These are phyloP conservation scores for Eonycteris spelaea DNA, from an alignment of 2,113 vertebrate genomes.

Conservation along the genomic window DNA sequence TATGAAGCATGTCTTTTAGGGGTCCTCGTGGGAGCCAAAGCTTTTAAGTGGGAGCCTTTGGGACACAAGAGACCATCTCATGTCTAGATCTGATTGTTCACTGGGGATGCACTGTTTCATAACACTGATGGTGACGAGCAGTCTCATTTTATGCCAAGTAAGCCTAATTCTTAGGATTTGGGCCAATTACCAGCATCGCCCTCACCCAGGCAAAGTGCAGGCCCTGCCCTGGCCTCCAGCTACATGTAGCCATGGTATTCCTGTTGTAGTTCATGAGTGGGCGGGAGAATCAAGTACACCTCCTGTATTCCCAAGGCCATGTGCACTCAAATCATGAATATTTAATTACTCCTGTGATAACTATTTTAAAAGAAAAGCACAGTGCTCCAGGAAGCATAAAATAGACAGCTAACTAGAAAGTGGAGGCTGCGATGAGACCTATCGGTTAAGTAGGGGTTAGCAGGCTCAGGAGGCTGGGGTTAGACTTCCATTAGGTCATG, in stretches of 20 bases:
- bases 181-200: background rate
- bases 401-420: background rate
- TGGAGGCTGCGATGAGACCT: fast-evolving
- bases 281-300: background rate
- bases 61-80: background rate
- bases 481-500: background rate
- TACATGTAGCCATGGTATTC: background rate
- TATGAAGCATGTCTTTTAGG: background rate
- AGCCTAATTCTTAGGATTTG: background rate
- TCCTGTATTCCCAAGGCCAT: fast-evolving
- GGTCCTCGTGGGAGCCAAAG: background rate
- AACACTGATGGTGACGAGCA: background rate
- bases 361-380: background rate
- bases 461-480: background rate
- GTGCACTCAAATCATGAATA: background rate
- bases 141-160: background rate
- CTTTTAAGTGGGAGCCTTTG: background rate
- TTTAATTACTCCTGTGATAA: background rate
- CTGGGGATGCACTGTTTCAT: background rate
- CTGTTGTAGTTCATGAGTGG: background rate
- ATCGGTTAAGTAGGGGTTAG: background rate
- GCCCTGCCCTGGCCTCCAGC: background rate
- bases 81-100: background rate
- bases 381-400: background rate
- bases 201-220: background rate